Evolutionary conservation across 1,140 invertebrate genomes (phyloP), one percentile per base, ranked within the genome.

Genomic region (Platyura marginata): DNA sequence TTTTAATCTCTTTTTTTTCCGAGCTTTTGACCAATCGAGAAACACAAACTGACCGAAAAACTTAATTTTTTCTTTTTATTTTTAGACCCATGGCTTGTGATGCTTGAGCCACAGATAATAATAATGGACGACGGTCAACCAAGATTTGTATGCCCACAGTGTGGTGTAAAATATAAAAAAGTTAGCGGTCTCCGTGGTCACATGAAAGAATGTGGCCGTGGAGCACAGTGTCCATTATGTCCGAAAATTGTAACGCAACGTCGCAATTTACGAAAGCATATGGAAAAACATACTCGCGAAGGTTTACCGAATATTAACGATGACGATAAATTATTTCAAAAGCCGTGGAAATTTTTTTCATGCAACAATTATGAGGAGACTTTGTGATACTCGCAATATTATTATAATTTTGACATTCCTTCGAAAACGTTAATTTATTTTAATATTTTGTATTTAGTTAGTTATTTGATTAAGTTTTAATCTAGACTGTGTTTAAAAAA

Each of bases 151-250:
- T 45, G 44, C 15, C 16, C 29, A 25, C 18, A 25, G 23, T 45
- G 44, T 29, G 40, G 40, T 21, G 44, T 45, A 1, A 41, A 38
- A 23, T 45, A 45, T 35, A 45, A 45, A 38, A 36, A 41, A 16
- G 18, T 19, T 16, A 23, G 23, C 25, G 34, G n/a, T 2, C 15
- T 41, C 4, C 18, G 39, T 19, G 33, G 34, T 21, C 44, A 45
- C 23, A 20, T 41, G 32, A 21, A 33, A 21, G 44, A 45, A 38
- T 45, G 44, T 38, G 44, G 44, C 1, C 3, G 32, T 15, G 44
- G 44, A 11, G 44, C 40, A 6, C n/a, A 41, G 18, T 45, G 44
- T 38, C 44, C 40, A 10, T 21, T 36, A 20, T 45, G 44, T 33
- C 32, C 21, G n/a, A 29, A 21, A 36, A 20, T 23, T 32, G 33